phyloP scores from a whole-genome alignment of 2,797 vertebrate species.

The Smutsia gigantea region DNA sequence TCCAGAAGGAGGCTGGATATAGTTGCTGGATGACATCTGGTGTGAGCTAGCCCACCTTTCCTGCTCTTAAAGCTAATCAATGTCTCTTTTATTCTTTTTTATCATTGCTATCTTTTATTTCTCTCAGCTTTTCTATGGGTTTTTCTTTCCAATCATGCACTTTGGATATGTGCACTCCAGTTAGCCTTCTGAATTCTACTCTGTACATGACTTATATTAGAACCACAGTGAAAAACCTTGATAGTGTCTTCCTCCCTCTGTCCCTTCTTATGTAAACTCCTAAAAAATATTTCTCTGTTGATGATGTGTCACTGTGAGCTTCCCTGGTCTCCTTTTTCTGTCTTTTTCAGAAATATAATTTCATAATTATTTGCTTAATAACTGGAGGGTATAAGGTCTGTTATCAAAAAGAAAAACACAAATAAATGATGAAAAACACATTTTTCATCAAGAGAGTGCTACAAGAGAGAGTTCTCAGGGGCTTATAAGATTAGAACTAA shows the following conservation, averaged over 20 bases:
- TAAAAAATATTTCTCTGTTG: background rate
- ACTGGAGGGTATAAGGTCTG: background rate
- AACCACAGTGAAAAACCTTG: background rate
- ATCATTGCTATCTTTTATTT: background rate
- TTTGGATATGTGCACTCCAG: background rate
- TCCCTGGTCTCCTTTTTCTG: background rate
- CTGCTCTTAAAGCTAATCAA: constrained; percentile 13
- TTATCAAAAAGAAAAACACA: constrained; percentile 2
- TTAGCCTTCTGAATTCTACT: background rate
- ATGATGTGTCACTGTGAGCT: background rate
- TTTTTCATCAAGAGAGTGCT: background rate
- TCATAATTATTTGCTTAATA: constrained; percentile 21
- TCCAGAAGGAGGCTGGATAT: background rate
- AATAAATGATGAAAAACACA: background rate
- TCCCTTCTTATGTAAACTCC: background rate
- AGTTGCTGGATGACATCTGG: background rate
- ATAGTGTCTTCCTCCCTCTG: background rate
- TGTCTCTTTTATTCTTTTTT: background rate
- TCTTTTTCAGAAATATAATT: constrained; percentile 21
- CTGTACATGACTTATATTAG: background rate
- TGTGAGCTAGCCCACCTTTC: background rate
- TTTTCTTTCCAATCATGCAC: background rate
- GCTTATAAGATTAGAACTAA: background rate
- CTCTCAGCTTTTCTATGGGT: background rate
- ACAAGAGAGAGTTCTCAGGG: background rate